These are phyloP conservation scores for Synaphobranchus kaupii DNA, from an alignment of 2,797 vertebrate genomes.

Conservation along the genomic window DNA sequence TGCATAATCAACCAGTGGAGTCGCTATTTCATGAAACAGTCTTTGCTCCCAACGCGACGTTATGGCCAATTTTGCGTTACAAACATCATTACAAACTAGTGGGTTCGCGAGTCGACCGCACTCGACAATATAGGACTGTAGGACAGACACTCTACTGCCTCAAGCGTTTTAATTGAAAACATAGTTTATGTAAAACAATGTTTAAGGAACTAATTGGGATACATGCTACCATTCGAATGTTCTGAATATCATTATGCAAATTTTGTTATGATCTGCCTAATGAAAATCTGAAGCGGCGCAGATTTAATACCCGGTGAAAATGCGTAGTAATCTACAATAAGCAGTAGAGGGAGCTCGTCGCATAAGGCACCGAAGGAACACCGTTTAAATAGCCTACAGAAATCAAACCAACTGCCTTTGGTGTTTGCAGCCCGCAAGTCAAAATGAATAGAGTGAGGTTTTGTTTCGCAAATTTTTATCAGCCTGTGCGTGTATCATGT, in stretches of 20 bases:
- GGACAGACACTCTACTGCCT: not conserved
- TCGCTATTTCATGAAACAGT: no score
- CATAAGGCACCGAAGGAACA: not conserved
- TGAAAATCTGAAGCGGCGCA: not conserved
- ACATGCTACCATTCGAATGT: no score
- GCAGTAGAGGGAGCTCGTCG: constrained; percentile 1
- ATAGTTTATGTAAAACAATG: not conserved
- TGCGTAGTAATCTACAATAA: not conserved
- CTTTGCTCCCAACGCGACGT: no score
- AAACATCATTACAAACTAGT: no score
- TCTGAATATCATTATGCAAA: not conserved
- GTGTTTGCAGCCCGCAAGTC: not conserved
- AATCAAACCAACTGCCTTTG: not conserved
- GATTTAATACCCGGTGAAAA: not conserved
- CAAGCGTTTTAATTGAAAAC: not conserved
- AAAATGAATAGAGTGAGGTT: not conserved
- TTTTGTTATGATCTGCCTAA: not conserved
- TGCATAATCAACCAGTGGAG: no score
- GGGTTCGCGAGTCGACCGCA: no score
- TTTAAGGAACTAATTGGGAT: not conserved
- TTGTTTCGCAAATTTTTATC: not conserved
- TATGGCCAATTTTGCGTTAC: no score
- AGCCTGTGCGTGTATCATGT: not conserved
- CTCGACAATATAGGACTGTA: not conserved
- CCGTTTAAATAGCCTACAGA: not conserved